Evolutionary conservation across 2,113 vertebrate genomes (phyloP).

Genomic region (Atherinomorus stipes): DNA sequence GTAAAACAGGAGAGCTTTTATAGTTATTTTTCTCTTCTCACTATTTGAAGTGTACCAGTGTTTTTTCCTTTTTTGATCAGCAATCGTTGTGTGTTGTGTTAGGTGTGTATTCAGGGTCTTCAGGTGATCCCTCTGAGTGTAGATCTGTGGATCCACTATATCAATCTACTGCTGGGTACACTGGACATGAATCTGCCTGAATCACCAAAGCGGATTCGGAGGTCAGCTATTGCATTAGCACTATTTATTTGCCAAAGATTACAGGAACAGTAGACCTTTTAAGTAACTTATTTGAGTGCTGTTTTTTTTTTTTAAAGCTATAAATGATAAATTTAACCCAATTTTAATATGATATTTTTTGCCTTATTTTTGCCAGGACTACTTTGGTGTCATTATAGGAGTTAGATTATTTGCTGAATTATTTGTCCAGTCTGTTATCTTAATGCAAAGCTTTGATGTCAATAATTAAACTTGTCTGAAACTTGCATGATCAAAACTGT

Average conservation of each 20-base stretch:
- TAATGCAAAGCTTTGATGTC: too few relatives aligned
- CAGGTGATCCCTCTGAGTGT: conserved; percentile 87
- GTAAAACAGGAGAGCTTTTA: conserved; percentile 54
- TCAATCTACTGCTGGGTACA: conserved; percentile 84
- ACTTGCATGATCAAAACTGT: not conserved
- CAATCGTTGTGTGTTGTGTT: conserved; percentile 17
- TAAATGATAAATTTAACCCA: not conserved
- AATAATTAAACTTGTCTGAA: too few relatives aligned
- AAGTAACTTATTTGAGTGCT: not conserved
- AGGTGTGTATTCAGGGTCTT: conserved; percentile 87
- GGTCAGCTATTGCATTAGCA: conserved; percentile 65
- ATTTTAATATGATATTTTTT: not conserved
- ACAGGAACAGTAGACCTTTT: not conserved
- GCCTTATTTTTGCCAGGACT: too few relatives aligned
- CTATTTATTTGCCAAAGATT: not conserved
- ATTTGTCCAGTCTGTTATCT: too few relatives aligned
- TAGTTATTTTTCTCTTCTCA: not conserved
- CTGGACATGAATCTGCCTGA: conserved; percentile 85
- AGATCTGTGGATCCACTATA: conserved; percentile 90
- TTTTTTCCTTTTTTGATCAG: not conserved
- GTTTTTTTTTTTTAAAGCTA: not conserved
- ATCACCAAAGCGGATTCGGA: conserved; percentile 82
- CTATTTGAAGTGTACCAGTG: not conserved
- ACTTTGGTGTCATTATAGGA: too few relatives aligned
- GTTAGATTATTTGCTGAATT: too few relatives aligned